Evolutionary conservation across 2,113 vertebrate species (phyloP).

Genomic region (Podocnemis expansa): DNA sequence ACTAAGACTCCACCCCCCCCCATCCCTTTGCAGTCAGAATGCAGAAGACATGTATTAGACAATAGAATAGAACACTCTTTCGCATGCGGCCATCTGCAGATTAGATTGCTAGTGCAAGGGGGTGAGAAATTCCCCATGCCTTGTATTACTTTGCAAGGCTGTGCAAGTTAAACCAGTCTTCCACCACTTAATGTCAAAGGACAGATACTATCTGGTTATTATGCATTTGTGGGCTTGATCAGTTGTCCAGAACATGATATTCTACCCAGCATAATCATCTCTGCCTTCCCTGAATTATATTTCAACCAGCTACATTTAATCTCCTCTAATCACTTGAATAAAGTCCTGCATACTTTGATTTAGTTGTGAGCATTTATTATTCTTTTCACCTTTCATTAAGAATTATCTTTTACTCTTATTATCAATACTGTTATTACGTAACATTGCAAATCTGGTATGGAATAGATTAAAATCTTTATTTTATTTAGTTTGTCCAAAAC

Average conservation of each 20-base stretch:
- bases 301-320: not conserved
- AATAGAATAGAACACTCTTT: not conserved
- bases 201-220: not conserved
- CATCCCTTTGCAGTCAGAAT: not conserved
- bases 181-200: not conserved
- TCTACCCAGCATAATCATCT: not conserved
- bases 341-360: not conserved
- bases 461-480: not conserved
- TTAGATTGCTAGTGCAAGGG: not conserved
- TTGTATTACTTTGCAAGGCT: not conserved
- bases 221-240: not conserved
- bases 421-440: not conserved
- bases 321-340: not conserved
- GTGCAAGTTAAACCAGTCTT: not conserved
- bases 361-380: not conserved
- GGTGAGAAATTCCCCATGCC: not conserved
- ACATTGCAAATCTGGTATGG: not conserved
- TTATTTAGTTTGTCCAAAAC: not conserved
- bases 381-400: not conserved
- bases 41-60: not conserved
- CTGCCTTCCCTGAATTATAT: not conserved
- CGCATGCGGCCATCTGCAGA: not conserved
- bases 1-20: accelerated
- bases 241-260: not conserved
- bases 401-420: not conserved